Percentiles rank a stretch among this genome's conserved stretches.
Evolutionary conservation across 1,140 invertebrate species (phyloP).

Genomic region (Battus philenor): DNA sequence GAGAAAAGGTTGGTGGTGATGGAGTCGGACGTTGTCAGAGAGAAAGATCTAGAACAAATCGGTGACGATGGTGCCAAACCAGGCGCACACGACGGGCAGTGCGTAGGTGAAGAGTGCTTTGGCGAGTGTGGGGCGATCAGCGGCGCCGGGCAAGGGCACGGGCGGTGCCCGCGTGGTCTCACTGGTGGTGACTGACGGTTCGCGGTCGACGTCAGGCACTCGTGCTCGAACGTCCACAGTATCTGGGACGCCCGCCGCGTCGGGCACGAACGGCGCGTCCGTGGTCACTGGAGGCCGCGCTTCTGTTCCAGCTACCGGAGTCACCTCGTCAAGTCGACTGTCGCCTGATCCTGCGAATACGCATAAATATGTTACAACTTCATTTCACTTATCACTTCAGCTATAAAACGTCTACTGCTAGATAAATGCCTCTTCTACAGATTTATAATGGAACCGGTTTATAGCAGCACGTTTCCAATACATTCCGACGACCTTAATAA

Average conservation of each 20-base stretch:
- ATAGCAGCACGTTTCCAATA: too few relatives aligned
- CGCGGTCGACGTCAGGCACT: constrained; percentile 10
- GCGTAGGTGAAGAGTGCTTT: constrained; percentile 84
- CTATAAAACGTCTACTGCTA: too few relatives aligned
- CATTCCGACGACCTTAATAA: too few relatives aligned
- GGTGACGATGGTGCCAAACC: constrained; percentile 87
- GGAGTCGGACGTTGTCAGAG: constrained; percentile 20
- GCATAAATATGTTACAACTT: too few relatives aligned
- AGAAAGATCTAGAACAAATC: constrained; percentile 83
- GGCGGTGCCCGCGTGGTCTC: constrained; percentile 14
- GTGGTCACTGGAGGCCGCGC: constrained; percentile 23
- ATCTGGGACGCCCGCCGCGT: constrained; percentile 30
- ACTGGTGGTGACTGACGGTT: constrained; percentile 2
- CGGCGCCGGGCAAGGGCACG: constrained; percentile 31
- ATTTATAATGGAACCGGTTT: too few relatives aligned
- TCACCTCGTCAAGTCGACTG: constrained; percentile 28
- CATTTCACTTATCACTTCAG: too few relatives aligned
- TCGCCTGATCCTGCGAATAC: constrained; percentile 48
- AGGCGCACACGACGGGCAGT: constrained; percentile 87
- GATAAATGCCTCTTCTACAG: too few relatives aligned
- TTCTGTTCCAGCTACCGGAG: constrained; percentile 22
- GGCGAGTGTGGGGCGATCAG: constrained; percentile 75
- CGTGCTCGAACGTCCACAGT: constrained; percentile 38
- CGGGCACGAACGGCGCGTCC: constrained; percentile 38
- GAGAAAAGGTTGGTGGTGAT: too few relatives aligned